A percentile compares a stretch with the other conserved stretches of the same genome.
These are phyloP conservation scores for Sula dactylatra DNA, from an alignment of 2,113 vertebrate species.

Conservation along the genomic window DNA sequence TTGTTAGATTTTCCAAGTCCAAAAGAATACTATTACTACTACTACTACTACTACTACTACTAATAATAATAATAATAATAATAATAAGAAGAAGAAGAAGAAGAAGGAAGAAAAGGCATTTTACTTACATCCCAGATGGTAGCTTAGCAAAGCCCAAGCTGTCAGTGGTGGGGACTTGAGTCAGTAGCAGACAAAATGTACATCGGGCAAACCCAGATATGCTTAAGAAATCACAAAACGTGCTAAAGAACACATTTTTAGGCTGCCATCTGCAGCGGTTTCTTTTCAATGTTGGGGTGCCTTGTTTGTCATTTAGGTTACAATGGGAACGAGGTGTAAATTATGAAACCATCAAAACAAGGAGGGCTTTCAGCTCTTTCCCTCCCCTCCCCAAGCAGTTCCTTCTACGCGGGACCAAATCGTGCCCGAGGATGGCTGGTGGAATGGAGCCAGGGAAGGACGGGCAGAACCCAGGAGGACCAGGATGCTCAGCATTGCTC, in stretches of 20 bases:
- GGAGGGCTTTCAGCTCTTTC: background rate
- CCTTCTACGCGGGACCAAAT: background rate
- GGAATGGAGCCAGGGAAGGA: background rate
- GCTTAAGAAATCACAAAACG: background rate
- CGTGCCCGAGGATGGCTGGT: background rate
- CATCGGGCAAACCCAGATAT: constrained; percentile 2
- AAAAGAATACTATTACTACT: too few species aligned
- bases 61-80: too few species aligned
- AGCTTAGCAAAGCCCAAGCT: background rate
- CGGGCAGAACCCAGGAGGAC: background rate
- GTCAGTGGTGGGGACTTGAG: background rate
- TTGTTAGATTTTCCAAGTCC: background rate
- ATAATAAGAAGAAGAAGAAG: too few species aligned
- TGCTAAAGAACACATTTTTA: background rate
- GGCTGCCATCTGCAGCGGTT: constrained; percentile 15
- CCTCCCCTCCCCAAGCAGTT: background rate
- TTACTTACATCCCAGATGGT: background rate
- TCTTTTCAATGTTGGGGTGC: background rate
- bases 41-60: too few species aligned
- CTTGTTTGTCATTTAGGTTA: background rate
- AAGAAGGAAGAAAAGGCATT: background rate
- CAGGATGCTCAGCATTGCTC: background rate
- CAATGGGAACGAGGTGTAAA: background rate
- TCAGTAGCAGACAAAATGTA: background rate
- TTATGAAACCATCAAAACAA: background rate